Conservation (phyloP, 1,140 invertebrate species). For the Cryptotermes secundus region DNA sequence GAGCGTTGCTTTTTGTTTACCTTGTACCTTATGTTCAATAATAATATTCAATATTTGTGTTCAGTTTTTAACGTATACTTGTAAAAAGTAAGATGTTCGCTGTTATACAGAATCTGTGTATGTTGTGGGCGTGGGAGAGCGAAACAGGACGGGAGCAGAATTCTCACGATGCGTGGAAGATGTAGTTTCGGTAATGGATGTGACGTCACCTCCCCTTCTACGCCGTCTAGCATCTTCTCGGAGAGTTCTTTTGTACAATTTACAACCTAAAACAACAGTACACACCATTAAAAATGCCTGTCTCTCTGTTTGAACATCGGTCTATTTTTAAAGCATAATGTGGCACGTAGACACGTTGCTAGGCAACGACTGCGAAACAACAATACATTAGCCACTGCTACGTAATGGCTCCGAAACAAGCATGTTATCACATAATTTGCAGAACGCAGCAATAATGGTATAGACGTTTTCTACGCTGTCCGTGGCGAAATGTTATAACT, state of each 20-base stretch:
- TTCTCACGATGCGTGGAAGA: background rate
- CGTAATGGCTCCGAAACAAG: too few species aligned
- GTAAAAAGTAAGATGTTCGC: background rate
- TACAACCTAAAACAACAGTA: background rate
- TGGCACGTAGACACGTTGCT: too few species aligned
- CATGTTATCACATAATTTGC: too few species aligned
- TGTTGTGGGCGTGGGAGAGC: background rate
- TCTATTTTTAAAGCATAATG: background rate
- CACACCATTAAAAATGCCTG: background rate
- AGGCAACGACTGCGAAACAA: too few species aligned
- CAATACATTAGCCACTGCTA: too few species aligned
- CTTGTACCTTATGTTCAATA: too few species aligned
- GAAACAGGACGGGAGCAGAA: background rate
- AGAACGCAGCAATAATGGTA: too few species aligned
- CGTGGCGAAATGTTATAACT: too few species aligned
- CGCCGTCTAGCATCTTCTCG: constrained; percentile 2
- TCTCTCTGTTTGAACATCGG: background rate
- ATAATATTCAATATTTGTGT: too few species aligned
- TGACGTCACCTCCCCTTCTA: constrained; percentile 1
- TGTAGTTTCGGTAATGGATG: constrained; percentile 16
- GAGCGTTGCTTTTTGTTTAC: too few species aligned
- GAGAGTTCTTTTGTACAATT: background rate
- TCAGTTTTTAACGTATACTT: too few species aligned
- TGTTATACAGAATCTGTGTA: background rate
- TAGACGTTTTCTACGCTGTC: too few species aligned